Evolutionary conservation across 2,888 invertebrate species (phyloP), one percentile per base, ranked within the genome.

Genomic region (Zele albiditarsus): DNA sequence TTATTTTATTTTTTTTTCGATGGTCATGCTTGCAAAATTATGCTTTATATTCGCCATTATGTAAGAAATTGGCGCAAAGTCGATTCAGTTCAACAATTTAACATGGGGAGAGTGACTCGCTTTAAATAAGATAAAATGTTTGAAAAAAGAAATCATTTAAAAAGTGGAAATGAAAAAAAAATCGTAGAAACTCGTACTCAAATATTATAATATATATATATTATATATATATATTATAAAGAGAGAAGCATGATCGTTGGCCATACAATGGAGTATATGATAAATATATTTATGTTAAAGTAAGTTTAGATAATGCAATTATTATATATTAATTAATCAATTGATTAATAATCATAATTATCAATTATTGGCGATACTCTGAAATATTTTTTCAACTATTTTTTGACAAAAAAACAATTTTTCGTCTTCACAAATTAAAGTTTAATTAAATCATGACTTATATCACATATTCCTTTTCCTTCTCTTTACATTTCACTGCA

Each of bases 221-320:
- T 60, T 10, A 57, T 57, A 63, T 27, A 69, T 1, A 49, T 42
- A 63, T 42, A 63, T 20, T 31, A 63, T 27, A 66, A 68, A 49
- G 20, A 83, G 84, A 84, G 78, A 83, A 86, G 88, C 87, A 88
- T 88, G 87, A 88, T 88, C 88, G 86, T 89, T 88, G 87, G 87
- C 88, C 88, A 88, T 89, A 88, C 86, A 87, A 88, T 87, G 86
- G 87, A 86, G 85, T 86, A 86, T 85, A 82, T 83, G 75, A 83
- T 82, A 81, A 79, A 84, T 80, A 85, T 85, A 83, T 86, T 83
- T 86, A 85, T 86, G 85, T 86, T 85, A 86, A 84, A 77, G 74
- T 84, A 86, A 86, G 84, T 77, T 77, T 84, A 85, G 84, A 75
- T 83, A 80, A 80, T 85, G 82, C 27, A 78, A 78, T 75, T 71